A percentile compares a stretch with the other conserved stretches of the same genome.
Evolutionary conservation across 2,888 invertebrate genomes (phyloP).

Genomic region (Clitarchus hookeri): DNA sequence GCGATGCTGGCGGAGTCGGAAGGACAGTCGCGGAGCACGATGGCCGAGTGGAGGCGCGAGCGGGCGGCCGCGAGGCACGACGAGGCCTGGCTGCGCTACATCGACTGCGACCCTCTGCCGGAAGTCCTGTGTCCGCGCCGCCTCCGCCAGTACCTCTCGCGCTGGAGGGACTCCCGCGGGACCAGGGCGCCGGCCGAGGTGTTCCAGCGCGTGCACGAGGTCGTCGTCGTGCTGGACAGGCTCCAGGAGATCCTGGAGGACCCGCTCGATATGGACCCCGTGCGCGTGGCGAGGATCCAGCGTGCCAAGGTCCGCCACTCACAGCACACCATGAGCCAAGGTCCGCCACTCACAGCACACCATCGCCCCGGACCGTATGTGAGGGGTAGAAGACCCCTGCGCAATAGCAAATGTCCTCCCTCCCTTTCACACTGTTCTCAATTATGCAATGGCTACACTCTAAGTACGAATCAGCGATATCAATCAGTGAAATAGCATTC

Average conservation of each 20-base stretch:
- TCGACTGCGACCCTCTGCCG: background rate
- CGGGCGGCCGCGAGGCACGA: background rate
- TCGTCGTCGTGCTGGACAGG: background rate
- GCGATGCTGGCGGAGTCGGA: background rate
- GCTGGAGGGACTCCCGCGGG: background rate
- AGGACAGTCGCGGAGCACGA: background rate
- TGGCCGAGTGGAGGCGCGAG: background rate
- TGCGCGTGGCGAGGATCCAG: background rate
- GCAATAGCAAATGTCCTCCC: too few relatives aligned
- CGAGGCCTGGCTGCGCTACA: background rate
- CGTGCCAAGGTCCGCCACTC: background rate
- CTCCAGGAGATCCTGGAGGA: constrained; percentile 12
- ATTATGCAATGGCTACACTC: too few relatives aligned
- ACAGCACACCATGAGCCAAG: background rate
- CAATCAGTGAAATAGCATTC: too few relatives aligned
- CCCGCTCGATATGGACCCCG: background rate
- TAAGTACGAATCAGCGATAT: too few relatives aligned
- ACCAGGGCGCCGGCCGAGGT: background rate
- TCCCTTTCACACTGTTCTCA: too few relatives aligned
- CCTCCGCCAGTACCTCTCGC: background rate
- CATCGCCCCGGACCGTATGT: background rate
- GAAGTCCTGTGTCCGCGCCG: background rate
- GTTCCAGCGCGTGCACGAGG: background rate
- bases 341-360: background rate
- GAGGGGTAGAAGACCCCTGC: background rate